Evolutionary conservation across 2,797 vertebrate genomes (phyloP).

Genomic region (Chelmon rostratus): DNA sequence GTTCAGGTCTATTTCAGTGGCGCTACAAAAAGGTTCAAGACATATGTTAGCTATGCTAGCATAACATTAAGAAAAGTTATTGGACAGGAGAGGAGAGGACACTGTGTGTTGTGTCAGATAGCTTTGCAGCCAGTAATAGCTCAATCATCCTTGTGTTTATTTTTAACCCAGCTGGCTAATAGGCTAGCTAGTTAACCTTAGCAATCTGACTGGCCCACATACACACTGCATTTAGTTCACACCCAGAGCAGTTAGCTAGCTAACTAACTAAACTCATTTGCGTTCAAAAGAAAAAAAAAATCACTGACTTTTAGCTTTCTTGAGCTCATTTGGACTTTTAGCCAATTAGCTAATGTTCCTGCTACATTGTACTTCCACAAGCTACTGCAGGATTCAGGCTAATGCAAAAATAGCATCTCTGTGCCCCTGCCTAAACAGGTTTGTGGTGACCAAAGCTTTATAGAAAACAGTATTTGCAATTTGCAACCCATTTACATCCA

Average conservation of each 20-base stretch:
- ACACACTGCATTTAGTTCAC: constrained; percentile 29
- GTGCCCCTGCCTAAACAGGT: background rate
- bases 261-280: background rate
- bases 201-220: constrained; percentile 36
- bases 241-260: constrained; percentile 19
- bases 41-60: background rate
- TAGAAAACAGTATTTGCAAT: background rate
- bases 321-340: background rate
- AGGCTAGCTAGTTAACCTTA: constrained; percentile 51
- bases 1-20: constrained; percentile 11
- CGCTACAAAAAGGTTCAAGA: background rate
- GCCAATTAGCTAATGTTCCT: background rate
- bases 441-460: background rate
- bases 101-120: constrained; percentile 48
- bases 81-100: constrained; percentile 2
- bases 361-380: background rate
- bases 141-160: constrained; percentile 54
- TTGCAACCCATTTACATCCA: background rate
- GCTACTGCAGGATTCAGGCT: background rate
- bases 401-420: background rate
- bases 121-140: constrained; percentile 57
- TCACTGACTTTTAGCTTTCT: background rate
- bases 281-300: background rate
- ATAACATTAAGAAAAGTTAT: background rate
- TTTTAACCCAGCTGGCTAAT: constrained; percentile 56